These are phyloP conservation scores for Nibea coibor DNA, from an alignment of 2,113 vertebrate species.

Conservation along the genomic window DNA sequence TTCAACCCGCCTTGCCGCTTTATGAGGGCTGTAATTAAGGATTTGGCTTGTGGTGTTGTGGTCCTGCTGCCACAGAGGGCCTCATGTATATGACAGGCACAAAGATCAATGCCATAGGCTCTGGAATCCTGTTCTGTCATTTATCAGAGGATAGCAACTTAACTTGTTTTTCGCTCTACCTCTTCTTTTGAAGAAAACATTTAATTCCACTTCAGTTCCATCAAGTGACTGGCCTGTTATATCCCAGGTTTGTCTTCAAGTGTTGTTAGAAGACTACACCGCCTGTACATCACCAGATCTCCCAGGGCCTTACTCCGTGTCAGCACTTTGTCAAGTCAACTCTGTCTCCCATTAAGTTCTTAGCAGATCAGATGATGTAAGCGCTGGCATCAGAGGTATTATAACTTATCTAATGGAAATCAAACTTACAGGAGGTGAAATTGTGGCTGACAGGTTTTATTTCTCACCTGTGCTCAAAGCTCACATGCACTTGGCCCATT, in stretches of 20 bases:
- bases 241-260: slow-evolving; percentile 49
- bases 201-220: slow-evolving; percentile 27
- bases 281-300: slow-evolving; percentile 48
- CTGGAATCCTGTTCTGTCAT: slow-evolving; percentile 60
- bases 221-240: slow-evolving; percentile 15
- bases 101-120: slow-evolving; percentile 59
- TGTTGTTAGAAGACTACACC: slow-evolving; percentile 16
- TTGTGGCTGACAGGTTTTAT: slow-evolving; percentile 60
- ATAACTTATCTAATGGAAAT: slow-evolving; percentile 60
- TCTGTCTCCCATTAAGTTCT: slow-evolving; percentile 65
- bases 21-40: slow-evolving; percentile 74
- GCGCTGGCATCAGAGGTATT: slow-evolving; percentile 49
- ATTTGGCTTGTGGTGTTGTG: slow-evolving; percentile 68
- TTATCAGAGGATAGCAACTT: slow-evolving; percentile 49
- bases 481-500: slow-evolving; percentile 27
- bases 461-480: slow-evolving; percentile 64
- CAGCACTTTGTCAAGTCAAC: slow-evolving; percentile 63
- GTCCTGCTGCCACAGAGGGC: slow-evolving; percentile 66
- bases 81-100: slow-evolving; percentile 63
- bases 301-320: slow-evolving; percentile 34
- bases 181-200: slow-evolving; percentile 29
- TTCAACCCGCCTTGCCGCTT: slow-evolving; percentile 57
- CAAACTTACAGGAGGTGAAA: slow-evolving; percentile 48
- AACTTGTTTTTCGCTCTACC: slow-evolving; percentile 45
- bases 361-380: slow-evolving; percentile 68